Conservation (phyloP, 2,888 invertebrate species). For the Drosophila meridiana region DNA sequence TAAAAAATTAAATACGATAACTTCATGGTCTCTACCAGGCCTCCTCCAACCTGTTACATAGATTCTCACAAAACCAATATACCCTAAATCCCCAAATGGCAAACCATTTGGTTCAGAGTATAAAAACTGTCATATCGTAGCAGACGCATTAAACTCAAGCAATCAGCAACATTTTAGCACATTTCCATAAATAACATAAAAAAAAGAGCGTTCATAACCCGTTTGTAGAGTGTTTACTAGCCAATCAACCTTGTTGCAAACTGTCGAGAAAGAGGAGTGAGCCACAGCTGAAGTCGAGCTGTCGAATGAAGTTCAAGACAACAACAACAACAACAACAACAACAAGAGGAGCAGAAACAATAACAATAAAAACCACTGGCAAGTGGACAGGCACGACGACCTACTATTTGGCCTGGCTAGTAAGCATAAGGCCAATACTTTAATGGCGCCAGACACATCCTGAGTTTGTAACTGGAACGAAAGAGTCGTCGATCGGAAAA, state of each 20-base stretch:
- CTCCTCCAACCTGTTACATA: background rate
- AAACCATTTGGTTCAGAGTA: background rate
- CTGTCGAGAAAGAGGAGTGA: slow-evolving; percentile 12
- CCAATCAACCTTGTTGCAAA: slow-evolving; percentile 42
- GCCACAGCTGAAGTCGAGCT: slow-evolving; percentile 15
- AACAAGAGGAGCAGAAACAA: background rate
- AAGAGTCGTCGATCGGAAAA: slow-evolving; percentile 58
- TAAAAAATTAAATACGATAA: no score
- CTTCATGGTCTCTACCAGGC: background rate
- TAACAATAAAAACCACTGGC: slow-evolving; percentile 7
- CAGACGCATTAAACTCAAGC: slow-evolving; percentile 21
- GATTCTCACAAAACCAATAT: background rate
- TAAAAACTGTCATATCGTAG: slow-evolving; percentile 28
- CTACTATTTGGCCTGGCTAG: slow-evolving; percentile 43
- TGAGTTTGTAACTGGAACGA: slow-evolving; percentile 50
- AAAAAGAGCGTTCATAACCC: slow-evolving; percentile 30
- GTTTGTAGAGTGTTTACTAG: slow-evolving; percentile 49
- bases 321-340: slow-evolving; percentile 6
- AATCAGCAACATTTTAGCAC: slow-evolving; percentile 21
- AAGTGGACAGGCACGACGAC: slow-evolving; percentile 44
- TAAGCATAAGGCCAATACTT: slow-evolving; percentile 42
- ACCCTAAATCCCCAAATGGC: background rate
- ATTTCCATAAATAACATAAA: slow-evolving; percentile 21
- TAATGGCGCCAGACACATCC: slow-evolving; percentile 62
- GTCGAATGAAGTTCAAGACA: slow-evolving; percentile 36